These are phyloP conservation scores for Diplosoma virens DNA, from an alignment of 23 tunicate genomes.

Conservation along the genomic window DNA sequence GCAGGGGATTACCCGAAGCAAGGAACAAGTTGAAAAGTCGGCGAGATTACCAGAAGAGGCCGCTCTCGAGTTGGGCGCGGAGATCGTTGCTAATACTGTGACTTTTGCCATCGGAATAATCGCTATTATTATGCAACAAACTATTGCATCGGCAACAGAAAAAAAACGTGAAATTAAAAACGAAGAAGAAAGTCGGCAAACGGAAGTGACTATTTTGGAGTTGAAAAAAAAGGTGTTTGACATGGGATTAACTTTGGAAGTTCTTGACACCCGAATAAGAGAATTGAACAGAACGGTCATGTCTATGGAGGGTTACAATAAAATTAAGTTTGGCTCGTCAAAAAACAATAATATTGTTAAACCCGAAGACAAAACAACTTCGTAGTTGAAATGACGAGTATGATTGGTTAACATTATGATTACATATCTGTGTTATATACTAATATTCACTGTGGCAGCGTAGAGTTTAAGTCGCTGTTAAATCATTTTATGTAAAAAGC, in stretches of 20 bases:
- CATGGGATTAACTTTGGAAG: constrained; percentile 48
- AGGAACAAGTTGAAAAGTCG: constrained; percentile 83
- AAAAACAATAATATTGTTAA: not conserved
- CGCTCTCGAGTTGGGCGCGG: constrained; percentile 90
- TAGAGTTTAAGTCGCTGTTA: too few relatives aligned
- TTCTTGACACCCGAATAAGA: constrained; percentile 53
- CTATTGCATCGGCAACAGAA: constrained; percentile 60
- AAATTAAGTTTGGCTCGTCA: constrained; percentile 2
- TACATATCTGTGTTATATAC: too few relatives aligned
- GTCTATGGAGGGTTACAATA: constrained; percentile 42
- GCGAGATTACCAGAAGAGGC: constrained; percentile 80
- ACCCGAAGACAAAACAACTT: too few relatives aligned
- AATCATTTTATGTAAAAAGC: too few relatives aligned
- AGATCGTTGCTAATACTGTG: constrained; percentile 75
- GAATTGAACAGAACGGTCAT: constrained; percentile 58
- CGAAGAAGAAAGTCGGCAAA: constrained; percentile 11
- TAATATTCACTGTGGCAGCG: too few relatives aligned
- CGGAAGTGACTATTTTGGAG: constrained; percentile 43
- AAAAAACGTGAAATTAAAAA: constrained; percentile 58
- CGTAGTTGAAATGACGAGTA: too few relatives aligned
- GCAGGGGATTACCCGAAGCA: constrained; percentile 74
- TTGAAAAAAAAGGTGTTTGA: constrained; percentile 53
- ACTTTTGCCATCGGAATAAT: constrained; percentile 65
- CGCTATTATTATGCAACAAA: constrained; percentile 84
- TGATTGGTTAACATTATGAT: too few relatives aligned